Conservation (phyloP, 2,888 invertebrate species). For the Piscicola geometra region DNA sequence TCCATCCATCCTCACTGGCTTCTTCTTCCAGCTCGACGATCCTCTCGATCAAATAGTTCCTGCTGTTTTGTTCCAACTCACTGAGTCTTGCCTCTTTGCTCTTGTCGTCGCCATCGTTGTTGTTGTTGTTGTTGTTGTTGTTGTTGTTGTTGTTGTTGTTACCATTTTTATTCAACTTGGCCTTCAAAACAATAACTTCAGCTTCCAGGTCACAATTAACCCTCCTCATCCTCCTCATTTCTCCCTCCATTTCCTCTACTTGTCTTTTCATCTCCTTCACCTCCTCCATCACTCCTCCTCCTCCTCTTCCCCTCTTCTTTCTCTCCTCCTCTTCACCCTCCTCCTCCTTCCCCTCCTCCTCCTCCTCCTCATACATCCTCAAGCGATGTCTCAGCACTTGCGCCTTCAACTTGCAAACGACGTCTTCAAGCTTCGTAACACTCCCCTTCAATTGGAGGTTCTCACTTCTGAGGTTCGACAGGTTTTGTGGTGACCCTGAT, state of each 20-base stretch:
- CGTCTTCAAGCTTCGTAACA: constrained; percentile 50
- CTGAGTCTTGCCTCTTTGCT: constrained; percentile 19
- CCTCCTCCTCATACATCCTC: constrained; percentile 61
- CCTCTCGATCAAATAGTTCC: constrained; percentile 40
- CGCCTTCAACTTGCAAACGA: constrained; percentile 69
- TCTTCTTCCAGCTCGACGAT: constrained; percentile 36
- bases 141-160: not conserved
- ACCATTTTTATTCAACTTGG: constrained; percentile 39
- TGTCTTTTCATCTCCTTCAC: constrained; percentile 8
- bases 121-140: not conserved
- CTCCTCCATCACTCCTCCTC: constrained; percentile 6
- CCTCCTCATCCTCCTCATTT: constrained; percentile 62
- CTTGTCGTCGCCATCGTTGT: not conserved
- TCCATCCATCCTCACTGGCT: constrained; percentile 30
- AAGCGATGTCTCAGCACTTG: constrained; percentile 71
- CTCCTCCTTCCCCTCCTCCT: not conserved
- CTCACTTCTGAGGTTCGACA: no score
- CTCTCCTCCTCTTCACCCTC: constrained; percentile 17
- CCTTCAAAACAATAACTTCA: constrained; percentile 54
- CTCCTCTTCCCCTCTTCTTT: constrained; percentile 12
- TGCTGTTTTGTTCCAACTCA: constrained; percentile 27
- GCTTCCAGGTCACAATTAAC: constrained; percentile 64
- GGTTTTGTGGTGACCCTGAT: no score
- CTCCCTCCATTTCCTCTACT: constrained; percentile 11
- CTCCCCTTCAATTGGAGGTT: no score